Evolutionary conservation across 2,113 vertebrate species (phyloP), one percentile per base, ranked within the genome.

Genomic region (Oenanthe oenanthe): DNA sequence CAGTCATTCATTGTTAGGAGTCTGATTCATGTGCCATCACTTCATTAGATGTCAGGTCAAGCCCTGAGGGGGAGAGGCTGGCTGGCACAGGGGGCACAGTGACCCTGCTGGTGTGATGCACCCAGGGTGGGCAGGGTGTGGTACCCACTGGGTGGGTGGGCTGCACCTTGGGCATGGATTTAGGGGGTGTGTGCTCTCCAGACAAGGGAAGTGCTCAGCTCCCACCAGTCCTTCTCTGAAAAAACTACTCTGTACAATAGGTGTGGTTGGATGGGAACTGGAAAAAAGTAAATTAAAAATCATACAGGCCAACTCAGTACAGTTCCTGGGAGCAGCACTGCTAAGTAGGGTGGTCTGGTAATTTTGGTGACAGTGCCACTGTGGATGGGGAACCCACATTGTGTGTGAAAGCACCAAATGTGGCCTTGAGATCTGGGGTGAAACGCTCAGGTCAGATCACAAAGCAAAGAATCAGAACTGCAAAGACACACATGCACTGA

Each of bases 1-100:
- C 36, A 82, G 94, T 90, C 94, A 94, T 96, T 96, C 95, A 93
- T 94, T 62, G n/a, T 85, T 48, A 92, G 78, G 74, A 63, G 26
- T 88, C 74, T 34, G 34, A 89, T 77, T 63, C 95, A 96, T 88
- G 68, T 10, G 9, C 78, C 95, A 96, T 95, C 85, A 73, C 79
- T 90, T 88, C 93, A 96, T 96, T 50, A 77, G 56, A 53, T 48
- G 17, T 73, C 61, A 88, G 62, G 29, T 45, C 28, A 61, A 65
- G 50, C 47, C 80, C 45, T 25, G 51, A 67, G 73, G 62, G 81
- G 75, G 83, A 42, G 51, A 80, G 51, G 21, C 29, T 66, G 34
- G 48, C 60, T 86, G 67, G 31, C 0, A 0, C n/a, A 22, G 5
- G 12, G 17, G 67, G 43, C 1, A 1, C 24, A 3, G 19, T 40